Conservation (phyloP, 2,888 invertebrate genomes). For the Cerastis leucographa region DNA sequence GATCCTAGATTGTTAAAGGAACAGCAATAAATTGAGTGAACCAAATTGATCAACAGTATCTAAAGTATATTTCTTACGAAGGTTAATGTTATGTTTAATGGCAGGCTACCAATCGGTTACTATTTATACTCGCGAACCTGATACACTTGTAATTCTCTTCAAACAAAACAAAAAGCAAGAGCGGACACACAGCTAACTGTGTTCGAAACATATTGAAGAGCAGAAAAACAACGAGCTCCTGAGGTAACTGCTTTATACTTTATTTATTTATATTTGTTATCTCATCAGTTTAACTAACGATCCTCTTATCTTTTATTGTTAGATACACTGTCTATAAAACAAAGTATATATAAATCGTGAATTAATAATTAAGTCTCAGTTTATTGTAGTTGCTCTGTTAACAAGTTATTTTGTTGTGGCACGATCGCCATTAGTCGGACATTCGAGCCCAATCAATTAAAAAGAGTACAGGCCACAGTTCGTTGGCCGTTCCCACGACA, state of each 20-base stretch:
- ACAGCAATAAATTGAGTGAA: slow-evolving; percentile 25
- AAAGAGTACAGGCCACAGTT: slow-evolving; percentile 76
- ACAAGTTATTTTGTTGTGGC: slow-evolving; percentile 78
- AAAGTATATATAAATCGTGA: slow-evolving; percentile 72
- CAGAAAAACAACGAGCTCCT: slow-evolving; percentile 59
- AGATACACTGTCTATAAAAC: slow-evolving; percentile 58
- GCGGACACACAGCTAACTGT: slow-evolving; percentile 55
- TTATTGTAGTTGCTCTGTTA: slow-evolving; percentile 71
- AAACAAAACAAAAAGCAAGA: slow-evolving; percentile 51
- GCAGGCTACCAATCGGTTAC: slow-evolving; percentile 42
- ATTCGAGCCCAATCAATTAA: slow-evolving; percentile 77
- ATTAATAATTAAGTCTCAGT: slow-evolving; percentile 75
- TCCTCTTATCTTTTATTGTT: slow-evolving; percentile 64
- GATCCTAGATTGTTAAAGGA: slow-evolving; percentile 16
- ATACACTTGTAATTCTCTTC: slow-evolving; percentile 59
- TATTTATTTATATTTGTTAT: slow-evolving; percentile 61
- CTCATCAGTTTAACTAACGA: slow-evolving; percentile 56
- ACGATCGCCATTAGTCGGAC: slow-evolving; percentile 78
- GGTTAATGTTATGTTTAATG: slow-evolving; percentile 38
- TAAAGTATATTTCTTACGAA: slow-evolving; percentile 35
- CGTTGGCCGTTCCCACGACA: slow-evolving; percentile 84
- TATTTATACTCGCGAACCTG: slow-evolving; percentile 61
- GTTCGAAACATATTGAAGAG: slow-evolving; percentile 47
- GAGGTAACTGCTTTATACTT: slow-evolving; percentile 51
- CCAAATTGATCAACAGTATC: slow-evolving; percentile 33